Evolutionary conservation across 1,140 invertebrate genomes (phyloP), one percentile per base, ranked within the genome.

Genomic region (Brachystomella parvula): DNA sequence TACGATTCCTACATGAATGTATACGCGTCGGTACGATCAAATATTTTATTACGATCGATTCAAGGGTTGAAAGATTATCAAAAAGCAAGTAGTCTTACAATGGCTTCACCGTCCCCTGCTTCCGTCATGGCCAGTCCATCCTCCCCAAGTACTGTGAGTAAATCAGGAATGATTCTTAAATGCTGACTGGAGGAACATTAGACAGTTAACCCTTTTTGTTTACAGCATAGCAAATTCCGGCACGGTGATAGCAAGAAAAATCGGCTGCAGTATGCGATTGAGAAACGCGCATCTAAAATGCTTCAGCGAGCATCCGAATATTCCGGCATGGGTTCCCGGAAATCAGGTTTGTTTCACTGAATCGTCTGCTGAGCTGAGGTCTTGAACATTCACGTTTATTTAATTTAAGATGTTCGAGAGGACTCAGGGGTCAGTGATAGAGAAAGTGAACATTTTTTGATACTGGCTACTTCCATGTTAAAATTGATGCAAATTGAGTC

Each of bases 401-500:
- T 65, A 78, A 57, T 71, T 35, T 65, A 74, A 73, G 81, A 82
- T 67, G 79, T 76, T 28, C 80, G 79, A 2, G 86, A 87, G 70
- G 85, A 87, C 74, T 73, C 81, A 3, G 49, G 49, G 3, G 83
- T 86, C 33, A 87, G 87, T 61, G 89, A 91, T 77, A 85, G 87
- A 75, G 91, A 94, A 77, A 87, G 92, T 81, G 89, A 93, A 74
- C 86, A 89, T 74, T 94, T 92, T 78, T 79, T 94, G 63, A 83
- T 89, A n/a, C 83, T 89, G 71, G 85, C 94, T 0, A 87, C 90
- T 33, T 91, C 89, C 6, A 79, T 96, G n/a, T 86, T 90, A 56
- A 87, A 89, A 68, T 80, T 97, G 2, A 90, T 95, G 81, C 88
- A 93, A 75, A 87, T 87, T 75, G 94, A 98, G 77, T 83, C 89